These are phyloP conservation scores for Sebastes steindachneri DNA, from an alignment of 2,797 vertebrate genomes.

Conservation along the genomic window DNA sequence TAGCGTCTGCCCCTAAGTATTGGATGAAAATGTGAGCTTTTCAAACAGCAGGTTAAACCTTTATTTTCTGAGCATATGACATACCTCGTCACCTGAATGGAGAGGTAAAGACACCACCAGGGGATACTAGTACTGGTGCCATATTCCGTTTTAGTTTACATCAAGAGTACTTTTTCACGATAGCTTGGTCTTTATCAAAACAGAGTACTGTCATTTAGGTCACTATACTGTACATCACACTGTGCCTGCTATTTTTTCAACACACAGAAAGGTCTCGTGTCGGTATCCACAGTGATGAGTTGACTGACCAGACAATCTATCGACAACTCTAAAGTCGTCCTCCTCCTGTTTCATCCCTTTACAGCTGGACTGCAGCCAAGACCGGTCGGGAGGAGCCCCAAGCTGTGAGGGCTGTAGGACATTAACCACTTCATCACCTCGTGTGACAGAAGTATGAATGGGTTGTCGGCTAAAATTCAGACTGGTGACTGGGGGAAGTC, in stretches of 20 bases:
- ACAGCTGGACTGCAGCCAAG: slow-evolving; percentile 4
- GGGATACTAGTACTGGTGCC: not conserved
- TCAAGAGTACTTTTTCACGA: not conserved
- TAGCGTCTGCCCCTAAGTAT: not conserved
- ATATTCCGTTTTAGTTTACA: not conserved
- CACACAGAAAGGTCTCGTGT: not conserved
- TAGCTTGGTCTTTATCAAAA: not conserved
- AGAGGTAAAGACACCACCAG: not conserved
- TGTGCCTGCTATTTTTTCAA: not conserved
- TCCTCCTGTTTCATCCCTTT: slow-evolving; percentile 6
- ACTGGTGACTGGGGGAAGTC: not conserved
- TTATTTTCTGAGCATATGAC: not conserved
- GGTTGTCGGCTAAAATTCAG: not conserved
- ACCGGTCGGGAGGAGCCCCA: not conserved
- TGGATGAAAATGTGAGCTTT: slow-evolving; percentile 8
- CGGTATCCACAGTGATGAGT: not conserved
- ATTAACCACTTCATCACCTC: slow-evolving; percentile 18
- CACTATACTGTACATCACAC: not conserved
- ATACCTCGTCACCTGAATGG: not conserved
- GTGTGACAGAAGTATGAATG: not conserved
- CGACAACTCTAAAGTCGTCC: not conserved
- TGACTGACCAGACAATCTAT: not conserved
- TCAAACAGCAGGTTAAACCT: not conserved
- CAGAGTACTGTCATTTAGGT: not conserved
- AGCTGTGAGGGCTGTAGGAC: not conserved